These are phyloP conservation scores for Condylura cristata DNA, from an alignment of 2,113 vertebrate species.

Conservation along the genomic window DNA sequence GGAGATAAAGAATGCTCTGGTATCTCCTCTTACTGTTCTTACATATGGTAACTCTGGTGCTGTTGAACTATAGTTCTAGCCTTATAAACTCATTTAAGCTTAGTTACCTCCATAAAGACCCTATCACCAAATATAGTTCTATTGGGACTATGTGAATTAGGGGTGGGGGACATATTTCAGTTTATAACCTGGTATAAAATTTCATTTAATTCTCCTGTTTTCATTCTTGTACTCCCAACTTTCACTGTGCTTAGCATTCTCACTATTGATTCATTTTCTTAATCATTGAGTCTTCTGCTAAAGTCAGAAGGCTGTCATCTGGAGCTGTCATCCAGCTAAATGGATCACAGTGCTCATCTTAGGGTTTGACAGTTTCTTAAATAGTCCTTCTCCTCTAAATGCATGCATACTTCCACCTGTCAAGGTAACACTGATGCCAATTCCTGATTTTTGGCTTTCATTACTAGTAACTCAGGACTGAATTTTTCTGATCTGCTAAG, in stretches of 20 bases:
- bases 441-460: not conserved
- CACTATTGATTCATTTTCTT: not conserved
- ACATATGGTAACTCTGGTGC: not conserved
- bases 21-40: not conserved
- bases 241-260: not conserved
- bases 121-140: not conserved
- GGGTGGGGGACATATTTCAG: not conserved
- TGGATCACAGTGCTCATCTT: not conserved
- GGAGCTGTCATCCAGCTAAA: not conserved
- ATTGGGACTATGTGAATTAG: not conserved
- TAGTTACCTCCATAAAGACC: not conserved
- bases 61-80: not conserved
- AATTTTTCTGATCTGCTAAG: not conserved
- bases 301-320: not conserved
- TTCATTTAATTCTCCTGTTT: not conserved
- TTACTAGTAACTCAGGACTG: not conserved
- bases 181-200: not conserved
- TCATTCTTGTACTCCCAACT: not conserved
- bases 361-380: not conserved
- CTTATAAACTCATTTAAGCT: not conserved
- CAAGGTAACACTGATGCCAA: not conserved
- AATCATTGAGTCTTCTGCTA: not conserved
- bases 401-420: not conserved
- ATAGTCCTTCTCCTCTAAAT: not conserved
- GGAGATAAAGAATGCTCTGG: not conserved